Percentiles rank a stretch among this genome's conserved stretches.
phyloP scores from a whole-genome alignment of 1,140 invertebrate species.

The Ridgeia piscesae region DNA sequence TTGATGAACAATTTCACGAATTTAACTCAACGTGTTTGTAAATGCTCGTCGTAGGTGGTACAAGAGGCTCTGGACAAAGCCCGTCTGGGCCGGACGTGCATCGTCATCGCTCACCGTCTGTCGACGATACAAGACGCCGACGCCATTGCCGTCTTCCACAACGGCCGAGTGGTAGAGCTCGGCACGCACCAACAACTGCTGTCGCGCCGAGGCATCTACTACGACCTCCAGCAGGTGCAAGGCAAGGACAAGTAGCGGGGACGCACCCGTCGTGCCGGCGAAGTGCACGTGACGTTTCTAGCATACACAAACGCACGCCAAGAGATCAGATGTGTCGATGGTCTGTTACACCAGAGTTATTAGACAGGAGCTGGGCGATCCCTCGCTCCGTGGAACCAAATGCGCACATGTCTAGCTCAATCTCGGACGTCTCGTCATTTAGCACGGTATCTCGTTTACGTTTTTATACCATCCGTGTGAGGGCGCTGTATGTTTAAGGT shows the following conservation, averaged over 20 bases:
- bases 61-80: conserved; percentile 52
- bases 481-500: too few species aligned
- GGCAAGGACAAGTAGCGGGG: background rate
- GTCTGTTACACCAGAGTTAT: too few species aligned
- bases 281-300: background rate
- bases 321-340: too few species aligned
- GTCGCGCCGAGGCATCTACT: background rate
- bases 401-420: too few species aligned
- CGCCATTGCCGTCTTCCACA: conserved; percentile 60
- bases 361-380: too few species aligned
- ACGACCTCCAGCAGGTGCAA: conserved; percentile 15
- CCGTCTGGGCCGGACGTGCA: conserved; percentile 65
- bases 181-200: conserved; percentile 53
- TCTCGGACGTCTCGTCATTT: too few species aligned
- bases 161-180: conserved; percentile 54
- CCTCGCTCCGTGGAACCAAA: too few species aligned
- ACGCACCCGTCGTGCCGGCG: background rate
- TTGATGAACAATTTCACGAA: too few species aligned
- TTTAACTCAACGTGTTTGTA: background rate
- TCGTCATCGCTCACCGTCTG: conserved; percentile 80
- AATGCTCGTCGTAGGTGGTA: conserved; percentile 38
- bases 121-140: conserved; percentile 74
- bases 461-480: too few species aligned
- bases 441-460: too few species aligned
- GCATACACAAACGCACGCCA: background rate